These are phyloP conservation scores for Euura saliciscinereae DNA, from an alignment of 1,140 invertebrate genomes.

Conservation along the genomic window DNA sequence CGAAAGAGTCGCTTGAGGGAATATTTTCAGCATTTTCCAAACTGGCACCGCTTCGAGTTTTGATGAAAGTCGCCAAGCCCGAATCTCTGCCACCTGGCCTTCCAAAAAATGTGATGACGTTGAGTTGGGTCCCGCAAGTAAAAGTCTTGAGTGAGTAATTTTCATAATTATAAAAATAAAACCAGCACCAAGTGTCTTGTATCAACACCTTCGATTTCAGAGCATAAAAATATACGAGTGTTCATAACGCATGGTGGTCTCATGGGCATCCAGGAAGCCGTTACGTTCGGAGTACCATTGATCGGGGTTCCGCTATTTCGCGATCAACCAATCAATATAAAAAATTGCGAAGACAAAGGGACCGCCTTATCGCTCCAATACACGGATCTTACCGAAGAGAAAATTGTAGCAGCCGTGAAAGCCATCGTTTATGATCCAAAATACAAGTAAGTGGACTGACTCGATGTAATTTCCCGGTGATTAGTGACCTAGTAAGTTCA, in stretches of 20 bases:
- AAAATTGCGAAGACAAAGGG: slow-evolving; percentile 28
- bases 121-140: slow-evolving; percentile 69
- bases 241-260: slow-evolving; percentile 61
- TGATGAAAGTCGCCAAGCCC: slow-evolving; percentile 15
- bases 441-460: slow-evolving; percentile 36
- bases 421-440: slow-evolving; percentile 39
- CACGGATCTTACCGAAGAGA: slow-evolving; percentile 40
- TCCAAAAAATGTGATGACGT: slow-evolving; percentile 65
- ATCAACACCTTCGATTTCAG: slow-evolving; percentile 21
- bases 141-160: slow-evolving; percentile 65
- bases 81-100: slow-evolving; percentile 46
- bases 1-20: background rate
- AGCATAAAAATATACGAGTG: slow-evolving; percentile 33
- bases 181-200: too few species aligned
- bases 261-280: slow-evolving; percentile 52
- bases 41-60: background rate
- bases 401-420: slow-evolving; percentile 39
- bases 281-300: slow-evolving; percentile 37
- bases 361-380: slow-evolving; percentile 30
- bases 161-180: background rate
- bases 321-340: slow-evolving; percentile 48
- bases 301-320: slow-evolving; percentile 50
- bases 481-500: too few species aligned
- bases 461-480: too few species aligned
- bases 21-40: background rate